Evolutionary conservation across 2,797 vertebrate species (phyloP).

Genomic region (Ispidina picta): DNA sequence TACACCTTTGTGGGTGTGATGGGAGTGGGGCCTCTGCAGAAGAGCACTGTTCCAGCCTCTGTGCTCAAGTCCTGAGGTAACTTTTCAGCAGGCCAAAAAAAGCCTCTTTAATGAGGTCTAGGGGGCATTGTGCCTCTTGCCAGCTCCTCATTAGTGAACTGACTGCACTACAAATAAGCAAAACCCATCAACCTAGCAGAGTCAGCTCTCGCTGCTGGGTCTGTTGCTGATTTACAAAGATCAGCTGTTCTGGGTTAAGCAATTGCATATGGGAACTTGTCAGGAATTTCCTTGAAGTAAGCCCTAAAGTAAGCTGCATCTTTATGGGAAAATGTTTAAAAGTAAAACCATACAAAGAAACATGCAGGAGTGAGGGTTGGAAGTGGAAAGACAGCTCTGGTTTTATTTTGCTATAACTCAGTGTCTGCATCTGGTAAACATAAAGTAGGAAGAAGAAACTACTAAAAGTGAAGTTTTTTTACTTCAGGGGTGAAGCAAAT

Average conservation of each 20-base stretch:
- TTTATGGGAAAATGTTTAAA: constrained; percentile 47
- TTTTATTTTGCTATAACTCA: neutral
- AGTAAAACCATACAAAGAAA: constrained; percentile 56
- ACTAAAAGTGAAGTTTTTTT: neutral
- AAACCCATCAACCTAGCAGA: neutral
- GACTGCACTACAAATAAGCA: neutral
- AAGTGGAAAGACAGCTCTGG: neutral
- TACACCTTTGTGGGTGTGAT: fast-evolving
- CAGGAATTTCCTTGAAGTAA: constrained; percentile 52
- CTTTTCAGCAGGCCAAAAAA: neutral
- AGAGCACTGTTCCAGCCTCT: neutral
- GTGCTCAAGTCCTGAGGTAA: neutral
- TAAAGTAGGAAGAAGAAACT: neutral
- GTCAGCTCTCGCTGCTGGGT: neutral
- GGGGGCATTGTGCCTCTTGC: neutral
- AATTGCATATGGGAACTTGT: constrained; percentile 14
- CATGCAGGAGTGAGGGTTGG: neutral
- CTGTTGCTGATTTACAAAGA: constrained; percentile 44
- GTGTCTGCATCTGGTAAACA: neutral
- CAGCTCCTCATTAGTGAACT: constrained; percentile 12
- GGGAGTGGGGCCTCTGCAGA: neutral
- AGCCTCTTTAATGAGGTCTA: neutral
- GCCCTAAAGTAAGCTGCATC: constrained; percentile 64
- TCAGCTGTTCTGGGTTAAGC: constrained; percentile 58
- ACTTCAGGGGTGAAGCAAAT: neutral